Base-by-base conservation (phyloP, 2,113 vertebrate genomes). In the Potamarius usumacintae region DNA sequence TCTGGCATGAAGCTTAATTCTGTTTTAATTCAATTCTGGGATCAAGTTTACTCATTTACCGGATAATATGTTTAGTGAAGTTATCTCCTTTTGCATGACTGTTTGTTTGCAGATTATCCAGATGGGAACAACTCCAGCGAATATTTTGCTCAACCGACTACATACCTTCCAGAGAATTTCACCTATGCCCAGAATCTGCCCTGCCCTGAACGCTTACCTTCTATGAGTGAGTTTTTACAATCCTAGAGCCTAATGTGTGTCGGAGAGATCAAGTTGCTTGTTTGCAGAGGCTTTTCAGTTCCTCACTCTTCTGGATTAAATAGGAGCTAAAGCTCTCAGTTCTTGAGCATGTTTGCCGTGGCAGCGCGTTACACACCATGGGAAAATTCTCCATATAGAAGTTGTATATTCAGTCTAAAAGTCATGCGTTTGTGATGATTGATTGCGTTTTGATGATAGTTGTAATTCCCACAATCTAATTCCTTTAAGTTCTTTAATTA, bases 151-250 rank as follows among this genome's bases (percentile, higher is more conserved):
- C 98, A 98, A 92, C 97, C 97, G 87, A 96, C 96, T 80, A 95
- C 96, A 42, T 99, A 97, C 93, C 97, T 99, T 91, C 98, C 98
- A 53, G 97, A 99, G 94, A 99, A 99, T 93, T 99, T 99, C 94
- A 98, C 97, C 76, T 98, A 98, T 53, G 96, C 95, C 91, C 95
- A 97, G 89, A 95, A 96, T 91, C 96, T 97, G 86, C 96, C 97
- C 88, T 99, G 98, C 90, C 98, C 98, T 78, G 96, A 98, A 92
- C 97, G 97, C 88, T 95, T 99, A 94, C 98, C 98, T 96, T 97
- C 97, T 89, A 99, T 99, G 98, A 97, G 98, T 99, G 93, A 96
- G 98, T 98, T 88, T 82, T 2, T 50, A 5, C 8, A 72, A 6
- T 48, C 22, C 12, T 4, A 42, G 7, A 42, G 11, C 25, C 7